A percentile compares a stretch with the other conserved stretches of the same genome.
phyloP scores from a whole-genome alignment of 2,113 vertebrate species.

The Indicator maculatus region DNA sequence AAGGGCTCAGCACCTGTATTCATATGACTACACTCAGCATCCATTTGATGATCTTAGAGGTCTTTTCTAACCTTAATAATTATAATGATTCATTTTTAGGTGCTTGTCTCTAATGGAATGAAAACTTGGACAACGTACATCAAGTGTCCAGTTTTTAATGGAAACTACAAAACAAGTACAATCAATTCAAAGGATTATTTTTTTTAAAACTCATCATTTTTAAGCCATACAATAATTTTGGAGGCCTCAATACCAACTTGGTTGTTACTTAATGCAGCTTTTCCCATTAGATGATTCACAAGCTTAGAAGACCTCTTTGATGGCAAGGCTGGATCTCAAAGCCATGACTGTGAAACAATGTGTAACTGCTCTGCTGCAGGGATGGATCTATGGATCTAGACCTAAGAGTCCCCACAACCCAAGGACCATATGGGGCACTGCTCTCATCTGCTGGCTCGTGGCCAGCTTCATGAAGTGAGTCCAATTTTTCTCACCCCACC shows the following conservation, averaged over 20 bases:
- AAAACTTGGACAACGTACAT: not conserved
- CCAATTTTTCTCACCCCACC: not conserved
- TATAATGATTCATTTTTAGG: not conserved
- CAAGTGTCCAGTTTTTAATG: accelerated
- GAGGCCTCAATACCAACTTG: not conserved
- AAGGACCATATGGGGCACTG: too few relatives aligned
- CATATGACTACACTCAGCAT: not conserved
- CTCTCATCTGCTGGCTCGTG: not conserved
- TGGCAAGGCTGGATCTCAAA: not conserved
- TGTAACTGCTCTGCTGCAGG: not conserved
- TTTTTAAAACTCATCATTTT: accelerated
- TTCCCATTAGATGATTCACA: not conserved
- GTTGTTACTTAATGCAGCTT: not conserved
- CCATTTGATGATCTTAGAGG: too few relatives aligned
- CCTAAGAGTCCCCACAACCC: not conserved
- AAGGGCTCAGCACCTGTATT: not conserved
- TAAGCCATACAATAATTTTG: not conserved
- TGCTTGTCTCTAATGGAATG: not conserved
- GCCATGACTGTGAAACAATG: accelerated
- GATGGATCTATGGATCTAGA: not conserved
- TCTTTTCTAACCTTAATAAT: too few relatives aligned
- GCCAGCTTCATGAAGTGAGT: not conserved
- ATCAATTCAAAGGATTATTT: not conserved
- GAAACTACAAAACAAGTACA: not conserved
- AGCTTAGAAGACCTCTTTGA: not conserved